A percentile compares a stretch with the other conserved stretches of the same genome.
These are phyloP conservation scores for Euzetes globulus DNA, from an alignment of 2,888 invertebrate species.

Conservation along the genomic window DNA sequence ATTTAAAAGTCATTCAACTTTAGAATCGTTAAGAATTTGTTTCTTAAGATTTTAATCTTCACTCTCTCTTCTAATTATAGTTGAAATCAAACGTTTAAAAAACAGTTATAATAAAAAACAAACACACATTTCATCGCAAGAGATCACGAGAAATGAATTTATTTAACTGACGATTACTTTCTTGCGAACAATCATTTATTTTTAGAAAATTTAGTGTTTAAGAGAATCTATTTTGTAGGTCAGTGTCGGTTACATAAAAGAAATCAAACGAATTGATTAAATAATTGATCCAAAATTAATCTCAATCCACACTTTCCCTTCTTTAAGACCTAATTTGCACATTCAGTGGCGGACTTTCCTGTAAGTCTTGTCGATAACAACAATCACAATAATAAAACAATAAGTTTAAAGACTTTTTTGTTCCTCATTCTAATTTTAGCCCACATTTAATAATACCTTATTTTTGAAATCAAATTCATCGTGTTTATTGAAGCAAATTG, in stretches of 20 bases:
- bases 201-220: background rate
- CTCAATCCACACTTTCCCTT: constrained; percentile 21
- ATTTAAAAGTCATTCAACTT: constrained; percentile 22
- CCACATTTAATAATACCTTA: no score
- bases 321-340: background rate
- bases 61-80: constrained; percentile 1
- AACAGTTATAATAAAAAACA: background rate
- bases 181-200: background rate
- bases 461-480: background rate
- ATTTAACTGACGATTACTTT: no score
- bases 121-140: background rate
- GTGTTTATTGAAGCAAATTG: no score
- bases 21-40: background rate
- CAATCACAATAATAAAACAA: no score
- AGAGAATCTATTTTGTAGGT: constrained; percentile 23
- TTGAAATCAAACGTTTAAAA: background rate
- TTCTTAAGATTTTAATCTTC: background rate
- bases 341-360: background rate
- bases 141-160: no score
- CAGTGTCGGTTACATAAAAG: background rate
- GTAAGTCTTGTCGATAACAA: no score
- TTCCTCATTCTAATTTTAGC: no score
- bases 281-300: constrained; percentile 3
- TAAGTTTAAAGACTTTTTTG: no score
- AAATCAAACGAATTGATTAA: background rate